Evolutionary conservation across 2,888 invertebrate species (phyloP), one percentile per base, ranked within the genome.

Genomic region (Lycia hirtaria): DNA sequence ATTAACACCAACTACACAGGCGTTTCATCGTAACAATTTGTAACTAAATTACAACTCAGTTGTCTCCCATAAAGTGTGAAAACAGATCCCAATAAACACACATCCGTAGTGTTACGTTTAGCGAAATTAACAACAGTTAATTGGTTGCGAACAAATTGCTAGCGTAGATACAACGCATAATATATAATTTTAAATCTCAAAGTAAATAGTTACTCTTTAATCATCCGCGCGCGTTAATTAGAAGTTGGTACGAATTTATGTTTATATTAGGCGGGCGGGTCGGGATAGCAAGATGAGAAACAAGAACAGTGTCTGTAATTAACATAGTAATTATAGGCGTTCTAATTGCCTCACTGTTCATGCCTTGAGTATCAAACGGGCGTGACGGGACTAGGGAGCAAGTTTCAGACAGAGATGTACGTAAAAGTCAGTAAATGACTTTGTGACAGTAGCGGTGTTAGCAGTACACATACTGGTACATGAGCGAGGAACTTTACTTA

Each of bases 281-380:
- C 69, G 78, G 80, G 82, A 83, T 81, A 74, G 81, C 81, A 78
- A 82, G 85, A 85, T 80, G 87, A 81, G 87, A 83, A 85, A 83
- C 87, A 85, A 80, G 87, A 84, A 80, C 85, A 76, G 72, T 81
- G 85, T 79, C 85, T 86, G 87, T 87, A 89, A 90, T 89, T 89
- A 90, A 88, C 89, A 87, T 87, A 80, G 87, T 87, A 88, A 90
- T 90, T 89, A 89, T 87, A 88, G 88, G 81, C 86, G 83, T 85
- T n/a, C 83, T 89, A 89, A 89, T 88, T 89, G 88, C 84, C 83
- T 83, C 80, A 81, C 81, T 81, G 85, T 85, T 87, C 87, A 84
- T 86, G 88, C 79, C 83, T 85, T 80, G 83, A 87, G 85, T 87
- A 84, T 85, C 85, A 86, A 87, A 83, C 81, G 81, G 73, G 77